Evolutionary conservation across 2,888 invertebrate genomes (phyloP).

Genomic region (Sycophila texana): DNA sequence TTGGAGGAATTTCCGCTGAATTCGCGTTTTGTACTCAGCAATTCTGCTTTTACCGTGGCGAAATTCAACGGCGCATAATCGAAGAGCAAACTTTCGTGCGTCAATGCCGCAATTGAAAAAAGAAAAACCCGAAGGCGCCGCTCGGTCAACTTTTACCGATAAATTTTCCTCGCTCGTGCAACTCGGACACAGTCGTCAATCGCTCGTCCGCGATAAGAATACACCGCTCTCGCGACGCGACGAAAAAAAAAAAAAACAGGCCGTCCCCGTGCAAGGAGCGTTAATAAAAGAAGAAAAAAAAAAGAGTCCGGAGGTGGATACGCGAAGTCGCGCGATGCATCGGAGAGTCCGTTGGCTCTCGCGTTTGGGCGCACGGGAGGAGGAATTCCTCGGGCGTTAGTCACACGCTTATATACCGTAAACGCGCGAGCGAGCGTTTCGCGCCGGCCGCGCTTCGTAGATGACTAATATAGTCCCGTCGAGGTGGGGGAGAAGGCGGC

Average conservation of each 20-base stretch:
- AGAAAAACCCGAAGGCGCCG: not conserved
- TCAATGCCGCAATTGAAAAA: not conserved
- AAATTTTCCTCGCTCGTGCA: constrained; percentile 25
- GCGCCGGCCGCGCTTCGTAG: constrained; percentile 42
- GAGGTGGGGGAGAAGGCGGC: constrained; percentile 2
- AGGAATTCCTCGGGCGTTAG: constrained; percentile 54
- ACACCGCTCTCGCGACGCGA: not conserved
- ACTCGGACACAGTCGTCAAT: constrained; percentile 5
- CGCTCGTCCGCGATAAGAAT: constrained; percentile 13
- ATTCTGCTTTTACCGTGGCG: too few species aligned
- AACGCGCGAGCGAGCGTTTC: constrained; percentile 43
- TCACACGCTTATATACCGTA: constrained; percentile 38
- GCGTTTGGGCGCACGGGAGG: constrained; percentile 9
- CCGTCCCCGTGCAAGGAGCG: not conserved
- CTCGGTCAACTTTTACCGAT: constrained; percentile 30
- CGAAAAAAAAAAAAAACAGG: not conserved
- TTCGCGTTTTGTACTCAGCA: too few species aligned
- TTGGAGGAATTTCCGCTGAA: too few species aligned
- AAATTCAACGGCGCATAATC: too few species aligned
- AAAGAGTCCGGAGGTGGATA: not conserved
- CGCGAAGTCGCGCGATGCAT: not conserved
- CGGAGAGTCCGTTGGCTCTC: constrained; percentile 43
- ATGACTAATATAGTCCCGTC: constrained; percentile 48
- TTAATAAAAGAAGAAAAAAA: not conserved
- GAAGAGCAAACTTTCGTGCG: not conserved